A percentile compares a stretch with the other conserved stretches of the same genome.
These are phyloP conservation scores for Synanceia verrucosa DNA, from an alignment of 2,797 vertebrate genomes.

Conservation along the genomic window DNA sequence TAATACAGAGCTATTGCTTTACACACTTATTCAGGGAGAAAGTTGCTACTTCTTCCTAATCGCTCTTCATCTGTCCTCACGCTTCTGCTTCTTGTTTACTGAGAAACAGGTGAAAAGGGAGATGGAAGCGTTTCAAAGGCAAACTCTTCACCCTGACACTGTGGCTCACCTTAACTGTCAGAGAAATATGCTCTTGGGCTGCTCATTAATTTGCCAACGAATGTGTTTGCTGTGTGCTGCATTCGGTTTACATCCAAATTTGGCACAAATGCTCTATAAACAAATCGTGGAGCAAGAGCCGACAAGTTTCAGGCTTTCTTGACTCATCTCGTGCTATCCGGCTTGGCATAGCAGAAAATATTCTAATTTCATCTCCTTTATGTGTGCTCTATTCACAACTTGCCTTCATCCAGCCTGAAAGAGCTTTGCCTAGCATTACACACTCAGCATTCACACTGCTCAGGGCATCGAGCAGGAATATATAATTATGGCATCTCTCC, in stretches of 20 bases:
- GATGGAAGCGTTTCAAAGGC: conserved; percentile 58
- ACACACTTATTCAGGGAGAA: conserved; percentile 54
- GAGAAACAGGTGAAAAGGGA: conserved; percentile 64
- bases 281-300: conserved; percentile 59
- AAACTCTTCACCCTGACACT: conserved; percentile 49
- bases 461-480: conserved; percentile 68
- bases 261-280: conserved; percentile 63
- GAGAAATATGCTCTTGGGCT: conserved; percentile 52
- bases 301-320: conserved; percentile 54
- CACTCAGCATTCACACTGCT: conserved; percentile 70
- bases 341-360: conserved; percentile 67
- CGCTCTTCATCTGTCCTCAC: conserved; percentile 38
- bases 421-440: conserved; percentile 79
- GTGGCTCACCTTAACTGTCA: conserved; percentile 41
- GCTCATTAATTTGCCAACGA: conserved; percentile 75
- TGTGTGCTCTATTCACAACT: conserved; percentile 70
- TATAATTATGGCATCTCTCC: conserved; percentile 82
- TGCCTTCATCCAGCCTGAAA: conserved; percentile 75
- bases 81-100: conserved; percentile 52
- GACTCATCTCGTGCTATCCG: conserved; percentile 51
- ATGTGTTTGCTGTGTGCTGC: conserved; percentile 59
- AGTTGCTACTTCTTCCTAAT: conserved; percentile 46
- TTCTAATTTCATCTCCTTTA: conserved; percentile 74
- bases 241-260: conserved; percentile 68
- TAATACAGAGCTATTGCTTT: conserved; percentile 65